phyloP scores from a whole-genome alignment of 2,888 invertebrate species.

The Pheosia gnoma region DNA sequence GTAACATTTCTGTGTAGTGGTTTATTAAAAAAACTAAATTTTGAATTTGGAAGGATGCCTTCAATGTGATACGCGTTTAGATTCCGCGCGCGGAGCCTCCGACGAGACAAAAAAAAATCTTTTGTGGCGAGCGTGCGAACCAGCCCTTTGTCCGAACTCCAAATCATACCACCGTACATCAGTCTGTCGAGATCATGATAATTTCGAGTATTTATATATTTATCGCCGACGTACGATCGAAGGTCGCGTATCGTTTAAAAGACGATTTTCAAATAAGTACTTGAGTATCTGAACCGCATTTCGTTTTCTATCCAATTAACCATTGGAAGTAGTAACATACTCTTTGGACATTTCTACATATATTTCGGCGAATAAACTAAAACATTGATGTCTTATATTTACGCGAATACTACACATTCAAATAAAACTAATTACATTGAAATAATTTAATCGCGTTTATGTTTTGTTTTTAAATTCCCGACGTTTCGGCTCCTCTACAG shows the following conservation, averaged over 20 bases:
- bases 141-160: constrained; percentile 66
- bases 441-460: no score
- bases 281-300: neutral
- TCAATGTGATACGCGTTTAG: constrained; percentile 73
- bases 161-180: constrained; percentile 49
- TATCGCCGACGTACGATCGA: constrained; percentile 32
- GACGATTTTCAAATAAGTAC: neutral
- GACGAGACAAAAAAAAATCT: constrained; percentile 60
- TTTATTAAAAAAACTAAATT: constrained; percentile 34
- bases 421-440: no score
- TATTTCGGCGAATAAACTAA: no score
- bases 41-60: constrained; percentile 52
- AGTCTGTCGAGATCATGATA: constrained; percentile 67
- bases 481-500: no score
- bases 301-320: no score
- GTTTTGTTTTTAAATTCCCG: no score
- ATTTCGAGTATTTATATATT: constrained; percentile 55
- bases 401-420: no score
- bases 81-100: constrained; percentile 64
- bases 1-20: constrained; percentile 35
- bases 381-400: no score
- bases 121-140: constrained; percentile 78
- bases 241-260: constrained; percentile 3
- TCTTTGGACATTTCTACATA: no score
- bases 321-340: no score